Evolutionary conservation across 2,888 invertebrate species (phyloP), one percentile per base, ranked within the genome.

Genomic region (Trileptium ribeirensis): DNA sequence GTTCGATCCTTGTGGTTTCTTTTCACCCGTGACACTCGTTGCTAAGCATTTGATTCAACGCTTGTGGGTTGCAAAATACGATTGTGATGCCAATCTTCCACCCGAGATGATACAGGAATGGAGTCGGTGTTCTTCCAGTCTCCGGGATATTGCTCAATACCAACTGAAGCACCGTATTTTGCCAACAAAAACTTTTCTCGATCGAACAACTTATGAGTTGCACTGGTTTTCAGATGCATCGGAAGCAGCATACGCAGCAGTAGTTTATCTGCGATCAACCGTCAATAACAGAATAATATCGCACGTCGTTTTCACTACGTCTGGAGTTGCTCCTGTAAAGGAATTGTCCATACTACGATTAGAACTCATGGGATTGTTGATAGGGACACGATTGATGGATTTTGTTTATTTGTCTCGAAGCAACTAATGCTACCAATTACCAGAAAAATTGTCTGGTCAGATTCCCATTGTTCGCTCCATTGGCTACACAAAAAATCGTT

Each of bases 151-250:
- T 51, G 51, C 51, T 51, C 8, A 51, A 15, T 24, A 51, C 51
- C 8, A 51, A 51, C 8, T 51, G 8, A 8, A 8, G 8, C 51
- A 24, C 24, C 24, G 24, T 24, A 8, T 51, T 51, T 8, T 8
- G 8, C 51, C 51, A 15, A 24, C 51, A 8, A 51, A 51, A 51
- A 15, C 51, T 24, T 15, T 8, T 24, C 8, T 8, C 24, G 51
- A 51, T 24, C n/a, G n/a, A n/a, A 24, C 51, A 15, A 8, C 8
- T 8, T 24, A 51, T 51, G 8, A 51, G 51, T 24, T 51, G 51
- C 51, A 51, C 78, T 83, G 33, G 81, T 38, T 86, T 85, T 75
- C 82, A 81, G 85, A 86, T 79, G 85, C 86, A 1, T 84, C 84
- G 31, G 78, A 80, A 64, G 78, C 79, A 51, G 86, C 82, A 0